Percentiles rank a stretch among this genome's conserved stretches.
These are phyloP conservation scores for Nineta flava DNA, from an alignment of 2,888 invertebrate species.

Conservation along the genomic window DNA sequence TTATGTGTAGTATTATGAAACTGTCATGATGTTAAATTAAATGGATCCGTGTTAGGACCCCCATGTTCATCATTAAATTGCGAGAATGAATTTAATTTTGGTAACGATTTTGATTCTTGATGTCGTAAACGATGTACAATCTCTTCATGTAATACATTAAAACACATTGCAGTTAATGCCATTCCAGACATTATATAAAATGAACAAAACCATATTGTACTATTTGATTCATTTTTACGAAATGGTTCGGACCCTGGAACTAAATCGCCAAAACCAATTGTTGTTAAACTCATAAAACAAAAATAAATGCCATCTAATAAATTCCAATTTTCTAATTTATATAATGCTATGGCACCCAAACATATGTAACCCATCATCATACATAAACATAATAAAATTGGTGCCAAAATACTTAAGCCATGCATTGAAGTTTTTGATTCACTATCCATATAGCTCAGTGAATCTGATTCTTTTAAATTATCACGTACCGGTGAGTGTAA, in stretches of 20 bases:
- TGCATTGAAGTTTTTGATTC: slow-evolving; percentile 58
- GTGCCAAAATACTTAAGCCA: slow-evolving; percentile 73
- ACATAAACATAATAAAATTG: slow-evolving; percentile 72
- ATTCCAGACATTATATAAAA: slow-evolving; percentile 74
- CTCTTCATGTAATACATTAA: slow-evolving; percentile 78
- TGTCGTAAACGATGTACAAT: slow-evolving; percentile 67
- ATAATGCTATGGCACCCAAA: slow-evolving; percentile 75
- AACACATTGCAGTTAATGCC: slow-evolving; percentile 81
- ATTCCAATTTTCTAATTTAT: slow-evolving; percentile 80
- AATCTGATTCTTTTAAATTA: slow-evolving; percentile 41
- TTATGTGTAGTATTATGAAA: slow-evolving; percentile 39
- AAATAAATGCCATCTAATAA: slow-evolving; percentile 84
- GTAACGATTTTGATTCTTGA: slow-evolving; percentile 38
- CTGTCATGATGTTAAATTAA: slow-evolving; percentile 59
- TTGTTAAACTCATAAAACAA: slow-evolving; percentile 89
- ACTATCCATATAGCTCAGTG: slow-evolving; percentile 51
- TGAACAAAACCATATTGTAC: slow-evolving; percentile 78
- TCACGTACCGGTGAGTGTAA: slow-evolving; percentile 36
- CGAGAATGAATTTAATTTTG: slow-evolving; percentile 39
- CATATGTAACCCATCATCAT: slow-evolving; percentile 87
- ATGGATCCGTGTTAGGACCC: slow-evolving; percentile 37
- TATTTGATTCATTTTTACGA: slow-evolving; percentile 42
- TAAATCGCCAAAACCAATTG: slow-evolving; percentile 80
- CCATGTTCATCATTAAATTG: slow-evolving; percentile 45
- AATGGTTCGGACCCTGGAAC: slow-evolving; percentile 52